These are phyloP conservation scores for Muntiacus reevesi DNA, from an alignment of 2,113 vertebrate genomes.

Conservation along the genomic window DNA sequence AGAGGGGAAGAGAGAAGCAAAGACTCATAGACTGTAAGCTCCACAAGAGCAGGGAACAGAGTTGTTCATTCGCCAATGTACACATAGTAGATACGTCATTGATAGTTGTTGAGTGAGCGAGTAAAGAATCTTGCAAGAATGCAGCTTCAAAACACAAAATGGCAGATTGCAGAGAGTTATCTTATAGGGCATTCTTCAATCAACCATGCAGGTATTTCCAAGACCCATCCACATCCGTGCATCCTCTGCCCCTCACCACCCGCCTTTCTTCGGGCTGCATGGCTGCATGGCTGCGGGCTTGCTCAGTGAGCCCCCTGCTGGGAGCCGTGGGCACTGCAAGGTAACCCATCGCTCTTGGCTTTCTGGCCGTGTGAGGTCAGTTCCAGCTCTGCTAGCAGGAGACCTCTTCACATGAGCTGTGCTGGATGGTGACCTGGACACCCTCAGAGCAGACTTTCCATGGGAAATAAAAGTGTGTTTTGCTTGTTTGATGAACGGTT, in stretches of 20 bases:
- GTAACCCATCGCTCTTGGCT: neutral
- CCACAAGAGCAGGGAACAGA: neutral
- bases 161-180: neutral
- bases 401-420: neutral
- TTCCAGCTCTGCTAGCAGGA: neutral
- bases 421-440: neutral
- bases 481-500: constrained; percentile 55
- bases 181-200: neutral
- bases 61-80: neutral
- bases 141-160: neutral
- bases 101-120: neutral
- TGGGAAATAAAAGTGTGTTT: constrained; percentile 44
- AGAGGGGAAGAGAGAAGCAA: neutral
- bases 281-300: constrained; percentile 65
- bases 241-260: constrained; percentile 27
- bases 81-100: neutral
- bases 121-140: neutral
- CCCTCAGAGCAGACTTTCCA: neutral
- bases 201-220: neutral
- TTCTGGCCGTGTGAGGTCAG: neutral
- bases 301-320: constrained; percentile 27
- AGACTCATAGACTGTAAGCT: neutral
- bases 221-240: neutral
- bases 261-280: constrained; percentile 60
- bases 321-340: constrained; percentile 14